Base-by-base conservation (phyloP, 2,888 invertebrate species). In the Mesorhabditis belari region DNA sequence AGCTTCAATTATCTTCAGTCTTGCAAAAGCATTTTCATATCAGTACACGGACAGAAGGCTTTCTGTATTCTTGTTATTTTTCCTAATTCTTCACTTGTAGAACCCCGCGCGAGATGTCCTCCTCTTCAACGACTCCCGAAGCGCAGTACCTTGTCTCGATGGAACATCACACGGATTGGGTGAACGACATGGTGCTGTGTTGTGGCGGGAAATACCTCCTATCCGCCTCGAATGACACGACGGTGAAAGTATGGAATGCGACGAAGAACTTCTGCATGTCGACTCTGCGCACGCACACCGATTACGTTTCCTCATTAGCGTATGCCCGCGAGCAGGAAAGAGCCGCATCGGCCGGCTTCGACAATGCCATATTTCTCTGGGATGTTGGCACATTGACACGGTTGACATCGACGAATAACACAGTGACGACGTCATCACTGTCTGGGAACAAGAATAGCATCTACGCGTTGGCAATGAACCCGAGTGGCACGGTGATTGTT, bases 131-230 rank as follows among this genome's bases (percentile, higher is more conserved):
- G 53, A 56, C 28, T 17, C 62, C 60, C 12, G 56, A 54, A 23
- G 71, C 87, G 87, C 58, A 95, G 23, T 77, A 92, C 81, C 86
- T 92, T 65, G 91, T 92, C 81, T 92, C 94, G 28, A 92, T 99
- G 93, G 96, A 98, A 82, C 96, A 98, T 83, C 98, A 98, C 82
- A 96, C 95, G 3, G 98, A 98, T 83, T 98, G 98, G 98, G 95
- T 98, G 55, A 98, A 98, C 83, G 98, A 98, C 84, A 92, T 99
- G 81, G 90, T 96, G 49, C 85, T 98, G 27, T 98, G 96, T 82
- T 95, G 95, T 83, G 90, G 90, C 69, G 96, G 96, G 44, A 89
- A 91, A 82, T 93, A 95, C 83, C 87, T 98, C 76, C 96, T 99
- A 82, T 96, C 96, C 66, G 96, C 96, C 4, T 96, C 96, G 80